Evolutionary conservation across 92 coral and sea anemone species (phyloP), one percentile per base, ranked within the genome.

Genomic region (Zoanthus gigantus): DNA sequence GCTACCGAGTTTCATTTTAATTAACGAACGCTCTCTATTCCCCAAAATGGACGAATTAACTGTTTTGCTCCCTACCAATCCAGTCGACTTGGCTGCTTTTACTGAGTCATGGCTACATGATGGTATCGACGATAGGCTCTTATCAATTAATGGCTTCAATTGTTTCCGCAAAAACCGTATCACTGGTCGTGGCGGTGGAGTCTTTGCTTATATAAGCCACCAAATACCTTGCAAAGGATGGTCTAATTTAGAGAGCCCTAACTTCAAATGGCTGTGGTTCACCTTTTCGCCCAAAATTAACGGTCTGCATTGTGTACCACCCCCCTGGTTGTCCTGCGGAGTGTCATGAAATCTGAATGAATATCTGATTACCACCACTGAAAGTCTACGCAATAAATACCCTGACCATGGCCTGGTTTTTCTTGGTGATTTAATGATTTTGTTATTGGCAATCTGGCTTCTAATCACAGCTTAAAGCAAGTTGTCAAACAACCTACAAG

Each of bases 61-160:
- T 23, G 90, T 83, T 7, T 32, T 67, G 29, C 74, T 90, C 9
- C 7, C 56, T 52, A 44, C 31, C 14, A 88, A 71, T 34, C 37
- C 84, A 18, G 78, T 82, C 0, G 83, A 88, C 17, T 9, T 91
- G 48, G 90, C 78, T 31, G 92, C 94, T 47, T 56, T 89, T 5
- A 89, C 92, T 17, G 92, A 92, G 72, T 15, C 92, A 30, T 81
- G 94, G 94, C 57, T 89, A 46, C 73, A 85, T 34, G 78, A 89
- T 45, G 90, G 79, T 32, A 88, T 89, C n/a, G 84, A 71, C 45
- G 89, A 91, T 61, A 60, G 72, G 44, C 85, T 76, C 7, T 76
- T 92, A 31, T 84, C 88, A 47, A 89, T 83, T 52, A 57, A 72
- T 46, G 89, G 89, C 47, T 92, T 46, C 66, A 92, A 61, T 45